Conservation (phyloP, 2,797 vertebrate genomes). For the Spatula clypeata region DNA sequence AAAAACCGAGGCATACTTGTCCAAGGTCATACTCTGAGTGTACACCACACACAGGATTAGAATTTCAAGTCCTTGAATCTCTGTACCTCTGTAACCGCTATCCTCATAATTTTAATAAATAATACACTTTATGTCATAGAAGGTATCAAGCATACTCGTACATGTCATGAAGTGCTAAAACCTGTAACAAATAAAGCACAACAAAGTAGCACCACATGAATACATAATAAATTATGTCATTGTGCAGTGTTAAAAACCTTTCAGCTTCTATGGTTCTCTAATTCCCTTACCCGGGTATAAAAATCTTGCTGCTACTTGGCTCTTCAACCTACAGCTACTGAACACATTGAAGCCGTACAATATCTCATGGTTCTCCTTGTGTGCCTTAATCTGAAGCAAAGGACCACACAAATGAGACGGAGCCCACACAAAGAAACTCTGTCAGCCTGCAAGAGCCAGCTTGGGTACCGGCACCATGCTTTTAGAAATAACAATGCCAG, state of each 20-base stretch:
- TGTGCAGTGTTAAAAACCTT: background rate
- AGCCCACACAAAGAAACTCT: background rate
- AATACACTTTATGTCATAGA: background rate
- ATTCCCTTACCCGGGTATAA: background rate
- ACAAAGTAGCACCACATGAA: background rate
- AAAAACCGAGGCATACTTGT: background rate
- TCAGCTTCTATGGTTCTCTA: background rate
- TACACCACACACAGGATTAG: background rate
- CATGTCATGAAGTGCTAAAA: background rate
- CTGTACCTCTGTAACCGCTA: background rate
- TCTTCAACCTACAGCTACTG: background rate
- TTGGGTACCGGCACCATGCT: rapidly evolving
- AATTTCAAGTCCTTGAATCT: conserved; percentile 14
- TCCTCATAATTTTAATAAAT: background rate
- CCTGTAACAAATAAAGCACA: background rate
- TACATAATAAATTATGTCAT: background rate
- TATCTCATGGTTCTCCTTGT: background rate
- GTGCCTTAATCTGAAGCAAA: background rate
- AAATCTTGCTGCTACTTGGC: background rate
- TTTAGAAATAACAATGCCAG: background rate
- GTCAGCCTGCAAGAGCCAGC: background rate
- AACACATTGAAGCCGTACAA: rapidly evolving
- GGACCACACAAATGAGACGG: background rate
- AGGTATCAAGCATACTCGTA: background rate
- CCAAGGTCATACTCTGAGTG: background rate